Base-by-base conservation (phyloP, 2,113 vertebrate species). In the Pangasianodon hypophthalmus region DNA sequence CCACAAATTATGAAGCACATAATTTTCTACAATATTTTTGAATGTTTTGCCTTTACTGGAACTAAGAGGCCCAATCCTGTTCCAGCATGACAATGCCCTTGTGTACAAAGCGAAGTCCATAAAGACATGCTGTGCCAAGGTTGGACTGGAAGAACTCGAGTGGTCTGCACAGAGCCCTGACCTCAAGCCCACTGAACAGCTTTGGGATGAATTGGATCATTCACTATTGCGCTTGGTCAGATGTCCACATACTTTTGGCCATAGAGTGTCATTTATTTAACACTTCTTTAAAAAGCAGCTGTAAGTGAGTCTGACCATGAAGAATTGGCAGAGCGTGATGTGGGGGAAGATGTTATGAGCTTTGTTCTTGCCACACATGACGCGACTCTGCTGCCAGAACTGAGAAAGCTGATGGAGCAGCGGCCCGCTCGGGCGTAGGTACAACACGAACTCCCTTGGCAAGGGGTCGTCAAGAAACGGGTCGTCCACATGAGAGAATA, bases 291-390 rank as follows among this genome's bases (percentile, higher is more conserved):
- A 90, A 80, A 58, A 90, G 26, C 24, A 84, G 58, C 52, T n/a
- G 26, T 24, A 64, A 88, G 67, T 24, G 16, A 54, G 26, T 85
- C 96, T 96, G 93, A 99, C 98, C 98, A 99, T 98, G 62, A 99
- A 99, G 96, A 99, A 99, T 95, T 99, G 98, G 96, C 98, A 99
- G 60, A 99, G 98, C 18, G 98, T 99, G 94, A 99, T 97, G 93
- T 99, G 98, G 8, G 98, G 98, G 95, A 99, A 99, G 94, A 99
- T 99, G 95, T 99, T 99, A 95, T 99, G 98, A 0, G 98, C 98
- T 91, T 99, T 99, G 94, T 99, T 99, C 95, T 99, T 99, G 92
- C 98, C 98, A 9, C 98, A 99, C 90, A 97, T 95, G 93, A 97
- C 93, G 90, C 99, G 98, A 0, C 97, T 98, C 94, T 99, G 98